Base-by-base conservation (phyloP, 2,888 invertebrate species). In the Mactromeris polynyma region DNA sequence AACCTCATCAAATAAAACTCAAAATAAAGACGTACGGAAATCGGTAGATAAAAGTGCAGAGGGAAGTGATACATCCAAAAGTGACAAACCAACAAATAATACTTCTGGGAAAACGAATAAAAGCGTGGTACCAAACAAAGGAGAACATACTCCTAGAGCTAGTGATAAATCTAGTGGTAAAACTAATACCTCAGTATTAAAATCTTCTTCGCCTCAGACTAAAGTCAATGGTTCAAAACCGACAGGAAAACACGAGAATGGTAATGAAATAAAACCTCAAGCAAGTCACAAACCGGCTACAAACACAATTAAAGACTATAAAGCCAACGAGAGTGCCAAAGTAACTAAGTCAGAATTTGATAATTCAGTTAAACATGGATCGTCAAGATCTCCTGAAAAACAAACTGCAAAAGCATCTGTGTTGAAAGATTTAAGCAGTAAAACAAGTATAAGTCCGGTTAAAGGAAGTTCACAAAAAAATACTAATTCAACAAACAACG, bases 341-440 rank as follows among this genome's bases (percentile, higher is more conserved):
- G 26, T 26, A 64, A 64, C n/a, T 26, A 64, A 64, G 26, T 14
- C 73, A 73, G 73, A 36, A 11, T 19, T 36, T 26, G 73, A 36
- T 31, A 36, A 36, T 36, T 33, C 73, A 36, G 73, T 17, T 73
- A 73, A 73, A 73, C 17, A 33, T 26, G 19, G 36, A 36, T 36
- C 26, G 33, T 9, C 84, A n/a, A 84, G 54, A 84, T 33, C 38
- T 33, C 51, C 84, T 3, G 87, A 87, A 81, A 87, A 87, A 46
- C 54, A 31, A 40, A 36, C 40, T 11, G 38, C 54, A 46, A 90
- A 90, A 81, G 33, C 85, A 4, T 73, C 88, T 7, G 90, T 88
- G 19, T 46, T 89, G 31, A 90, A 90, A 58, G 88, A 79, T 58
- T 54, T 89, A 58, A 90, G 89, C 42, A 4, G 42, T 4, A 86